Conservation (phyloP, 2,113 vertebrate genomes). For the Chaenogobius annularis region DNA sequence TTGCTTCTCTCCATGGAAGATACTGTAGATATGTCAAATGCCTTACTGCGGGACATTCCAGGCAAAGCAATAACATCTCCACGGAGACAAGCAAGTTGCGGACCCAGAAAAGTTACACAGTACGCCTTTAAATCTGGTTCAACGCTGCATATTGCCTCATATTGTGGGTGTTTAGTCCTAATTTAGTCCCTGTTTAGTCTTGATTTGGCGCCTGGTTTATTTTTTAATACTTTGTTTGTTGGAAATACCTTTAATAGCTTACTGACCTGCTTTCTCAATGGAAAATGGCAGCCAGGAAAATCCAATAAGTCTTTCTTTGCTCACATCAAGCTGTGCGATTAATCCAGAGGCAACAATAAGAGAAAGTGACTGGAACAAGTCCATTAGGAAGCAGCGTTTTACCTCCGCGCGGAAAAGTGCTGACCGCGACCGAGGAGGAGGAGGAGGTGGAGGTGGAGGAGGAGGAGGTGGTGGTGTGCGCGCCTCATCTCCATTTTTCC, state of each 20-base stretch:
- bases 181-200: too few species aligned
- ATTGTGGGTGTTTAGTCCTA: too few species aligned
- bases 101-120: background rate
- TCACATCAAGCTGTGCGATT: conserved; percentile 54
- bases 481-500: conserved; percentile 58
- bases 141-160: too few species aligned
- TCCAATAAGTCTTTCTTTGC: conserved; percentile 52
- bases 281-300: conserved; percentile 48
- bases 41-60: too few species aligned
- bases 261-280: conserved; percentile 45
- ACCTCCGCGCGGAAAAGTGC: conserved; percentile 46
- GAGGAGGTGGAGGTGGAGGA: conserved; percentile 33
- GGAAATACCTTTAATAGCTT: too few species aligned
- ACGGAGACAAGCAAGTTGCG: too few species aligned
- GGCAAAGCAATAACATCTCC: too few species aligned
- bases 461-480: conserved; percentile 40
- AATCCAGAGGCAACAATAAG: conserved; percentile 45
- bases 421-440: conserved; percentile 38
- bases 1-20: too few species aligned
- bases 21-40: too few species aligned
- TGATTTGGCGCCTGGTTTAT: background rate
- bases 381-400: conserved; percentile 54
- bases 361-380: conserved; percentile 40
- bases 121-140: background rate
- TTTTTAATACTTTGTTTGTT: too few species aligned